Evolutionary conservation across 2,888 invertebrate genomes (phyloP).

Genomic region (Tetragonisca angustula): DNA sequence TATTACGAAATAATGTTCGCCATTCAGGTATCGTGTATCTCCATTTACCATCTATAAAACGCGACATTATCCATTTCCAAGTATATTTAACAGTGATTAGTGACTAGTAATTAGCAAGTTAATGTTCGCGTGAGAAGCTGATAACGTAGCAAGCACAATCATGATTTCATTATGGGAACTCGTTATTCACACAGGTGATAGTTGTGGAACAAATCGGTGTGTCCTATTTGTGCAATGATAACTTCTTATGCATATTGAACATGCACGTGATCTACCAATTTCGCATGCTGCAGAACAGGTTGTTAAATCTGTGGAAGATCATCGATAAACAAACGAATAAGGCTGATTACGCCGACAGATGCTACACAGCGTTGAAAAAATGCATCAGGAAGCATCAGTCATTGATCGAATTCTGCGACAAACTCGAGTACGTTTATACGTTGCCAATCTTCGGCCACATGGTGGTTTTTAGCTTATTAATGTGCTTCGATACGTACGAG

Average conservation of each 20-base stretch:
- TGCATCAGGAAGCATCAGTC: conserved; percentile 61
- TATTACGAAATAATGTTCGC: conserved; percentile 58
- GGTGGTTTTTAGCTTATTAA: conserved; percentile 53
- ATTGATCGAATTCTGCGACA: conserved; percentile 57
- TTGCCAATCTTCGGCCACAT: conserved; percentile 60
- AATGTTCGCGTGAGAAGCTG: no score
- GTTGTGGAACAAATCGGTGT: conserved; percentile 51
- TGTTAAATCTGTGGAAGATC: conserved; percentile 23
- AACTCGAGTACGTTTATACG: conserved; percentile 62
- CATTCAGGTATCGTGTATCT: conserved; percentile 22
- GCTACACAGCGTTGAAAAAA: conserved; percentile 40
- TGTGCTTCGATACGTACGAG: conserved; percentile 51
- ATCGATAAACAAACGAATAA: neutral
- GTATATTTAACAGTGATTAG: neutral
- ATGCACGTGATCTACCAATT: conserved; percentile 68
- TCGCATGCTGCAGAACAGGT: conserved; percentile 65
- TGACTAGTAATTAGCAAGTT: no score
- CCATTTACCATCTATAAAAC: neutral
- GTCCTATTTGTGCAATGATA: conserved; percentile 67
- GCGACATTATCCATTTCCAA: neutral
- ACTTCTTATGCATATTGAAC: conserved; percentile 61
- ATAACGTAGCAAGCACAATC: neutral
- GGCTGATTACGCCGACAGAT: neutral
- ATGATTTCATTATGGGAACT: neutral
- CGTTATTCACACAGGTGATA: conserved; percentile 39